phyloP scores from a whole-genome alignment of 2,797 vertebrate genomes.

The Lepus townsendii region DNA sequence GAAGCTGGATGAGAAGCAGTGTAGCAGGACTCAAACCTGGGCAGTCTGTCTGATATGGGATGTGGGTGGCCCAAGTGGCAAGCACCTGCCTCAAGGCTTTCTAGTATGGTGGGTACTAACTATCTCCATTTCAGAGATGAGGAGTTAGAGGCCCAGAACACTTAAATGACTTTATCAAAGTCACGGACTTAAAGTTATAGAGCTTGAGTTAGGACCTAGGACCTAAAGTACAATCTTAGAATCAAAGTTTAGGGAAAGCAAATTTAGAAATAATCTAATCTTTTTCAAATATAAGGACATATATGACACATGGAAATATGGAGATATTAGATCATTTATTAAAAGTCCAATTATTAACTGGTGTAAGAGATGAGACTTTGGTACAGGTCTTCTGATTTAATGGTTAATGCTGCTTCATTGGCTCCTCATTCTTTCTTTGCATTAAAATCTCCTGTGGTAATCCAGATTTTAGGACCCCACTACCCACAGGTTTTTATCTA shows the following conservation, averaged over 20 bases:
- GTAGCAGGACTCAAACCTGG: too few species aligned
- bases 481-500: neutral
- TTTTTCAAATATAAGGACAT: neutral
- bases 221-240: neutral
- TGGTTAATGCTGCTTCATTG: neutral
- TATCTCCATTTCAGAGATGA: neutral
- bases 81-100: too few species aligned
- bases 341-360: neutral
- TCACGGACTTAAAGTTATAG: neutral
- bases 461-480: neutral
- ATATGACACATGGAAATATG: neutral
- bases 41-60: too few species aligned
- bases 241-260: neutral
- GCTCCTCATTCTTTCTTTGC: neutral
- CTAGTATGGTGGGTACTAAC: neutral
- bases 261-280: neutral
- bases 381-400: neutral
- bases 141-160: neutral
- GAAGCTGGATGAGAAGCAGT: too few species aligned
- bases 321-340: neutral
- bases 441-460: neutral
- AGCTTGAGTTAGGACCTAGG: conserved; percentile 3
- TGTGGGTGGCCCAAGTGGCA: too few species aligned
- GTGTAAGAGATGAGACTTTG: neutral
- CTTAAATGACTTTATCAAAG: neutral